Conservation (phyloP, 1,140 invertebrate species). For the Brevipalpus yothersi region DNA sequence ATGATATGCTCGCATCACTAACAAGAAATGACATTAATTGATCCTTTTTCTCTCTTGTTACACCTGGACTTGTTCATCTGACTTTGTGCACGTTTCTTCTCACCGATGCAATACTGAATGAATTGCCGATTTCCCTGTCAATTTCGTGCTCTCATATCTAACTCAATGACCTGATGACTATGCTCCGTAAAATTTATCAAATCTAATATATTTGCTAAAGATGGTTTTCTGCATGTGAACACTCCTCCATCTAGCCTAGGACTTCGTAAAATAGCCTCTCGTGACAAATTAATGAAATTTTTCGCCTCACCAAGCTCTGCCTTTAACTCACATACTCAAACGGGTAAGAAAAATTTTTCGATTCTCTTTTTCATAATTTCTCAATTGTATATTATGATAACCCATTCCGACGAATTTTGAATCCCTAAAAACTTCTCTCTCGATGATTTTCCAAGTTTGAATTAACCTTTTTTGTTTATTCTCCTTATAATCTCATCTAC, state of each 20-base stretch:
- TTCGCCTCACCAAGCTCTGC: background rate
- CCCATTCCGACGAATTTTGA: no score
- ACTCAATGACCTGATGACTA: background rate
- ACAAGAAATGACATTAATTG: background rate
- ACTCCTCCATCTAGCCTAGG: background rate
- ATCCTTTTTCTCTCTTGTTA: background rate
- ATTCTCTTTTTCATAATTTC: no score
- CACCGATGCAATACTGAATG: background rate
- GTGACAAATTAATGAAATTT: slow-evolving; percentile 7
- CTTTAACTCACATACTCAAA: background rate
- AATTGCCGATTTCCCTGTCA: background rate
- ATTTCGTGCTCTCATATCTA: background rate
- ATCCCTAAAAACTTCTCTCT: no score
- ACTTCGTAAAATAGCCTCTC: slow-evolving; percentile 11
- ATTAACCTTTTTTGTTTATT: no score
- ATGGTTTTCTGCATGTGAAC: background rate
- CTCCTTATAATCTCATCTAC: no score
- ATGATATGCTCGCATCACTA: no score
- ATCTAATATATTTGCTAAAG: background rate
- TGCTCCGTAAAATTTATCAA: no score
- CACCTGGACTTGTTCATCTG: background rate
- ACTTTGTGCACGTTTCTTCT: background rate
- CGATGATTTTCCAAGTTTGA: no score
- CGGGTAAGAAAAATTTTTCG: no score
- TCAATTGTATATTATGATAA: no score